Base-by-base conservation (phyloP, 2,888 invertebrate genomes). In the Plusia festucae region DNA sequence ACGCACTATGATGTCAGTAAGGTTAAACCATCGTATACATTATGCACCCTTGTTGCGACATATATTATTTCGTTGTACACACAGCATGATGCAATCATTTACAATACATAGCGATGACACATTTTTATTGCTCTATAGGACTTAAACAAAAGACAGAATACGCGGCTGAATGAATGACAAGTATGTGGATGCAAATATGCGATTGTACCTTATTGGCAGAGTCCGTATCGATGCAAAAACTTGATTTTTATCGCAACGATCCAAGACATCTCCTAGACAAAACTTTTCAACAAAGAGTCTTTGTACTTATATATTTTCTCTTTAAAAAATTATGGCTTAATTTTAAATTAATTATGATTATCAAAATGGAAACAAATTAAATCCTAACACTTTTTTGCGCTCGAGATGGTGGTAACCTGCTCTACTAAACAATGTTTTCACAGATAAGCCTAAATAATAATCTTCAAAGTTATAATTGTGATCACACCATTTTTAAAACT, bases 121-220 rank as follows among this genome's bases (percentile, higher is more conserved):
- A 51, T 56, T 70, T 76, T 73, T 65, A 73, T 73, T 62, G 54
- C 46, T 20, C 11, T 3, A 60, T 13, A 46, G 27, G 24, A 46
- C 46, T 59, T n/a, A 15, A 62, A 73, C 73, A 76, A 76, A 67
- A 66, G 76, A 49, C 7, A 53, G 66, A 56, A 60, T 60, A 56
- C 16, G 24, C 24, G 53, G 27, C 18, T 20, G 54, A 60, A 63
- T 46, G 49, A 71, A 63, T 60, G 52, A n/a, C 9, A 49, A 22
- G 53, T 16, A n/a, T 57, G 54, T 69, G 24, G 65, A 66, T 60
- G 60, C 52, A 54, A 70, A 65, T 56, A 57, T 63, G 46, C 53
- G 63, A 65, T 75, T 55, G 60, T 60, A 49, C n/a, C 34, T 32
- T 53, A 18, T 40, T 46, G 56, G 59, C 44, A 46, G 1, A 18